Percentiles rank a stretch among this genome's conserved stretches.
Evolutionary conservation across 2,888 invertebrate species (phyloP).

Genomic region (Lithosia quadra): DNA sequence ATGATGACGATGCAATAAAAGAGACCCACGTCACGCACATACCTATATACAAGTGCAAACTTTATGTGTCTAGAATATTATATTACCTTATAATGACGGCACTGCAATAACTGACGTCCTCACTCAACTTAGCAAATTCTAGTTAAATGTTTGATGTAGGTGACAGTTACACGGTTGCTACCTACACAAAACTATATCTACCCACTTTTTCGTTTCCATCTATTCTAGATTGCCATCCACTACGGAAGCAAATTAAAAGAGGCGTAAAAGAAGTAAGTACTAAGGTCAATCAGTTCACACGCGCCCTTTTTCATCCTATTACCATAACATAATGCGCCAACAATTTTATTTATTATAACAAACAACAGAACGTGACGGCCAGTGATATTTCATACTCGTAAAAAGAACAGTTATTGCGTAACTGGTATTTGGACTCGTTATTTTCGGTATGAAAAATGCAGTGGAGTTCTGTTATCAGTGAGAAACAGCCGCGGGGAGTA

Average conservation of each 20-base stretch:
- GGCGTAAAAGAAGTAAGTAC: neutral
- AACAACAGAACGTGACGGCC: constrained; percentile 25
- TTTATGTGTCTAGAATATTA: too few relatives aligned
- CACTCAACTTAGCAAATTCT: too few relatives aligned
- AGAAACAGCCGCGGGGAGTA: constrained; percentile 44
- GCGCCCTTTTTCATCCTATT: constrained; percentile 4
- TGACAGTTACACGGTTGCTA: too few relatives aligned
- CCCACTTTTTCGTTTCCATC: too few relatives aligned
- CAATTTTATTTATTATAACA: constrained; percentile 25
- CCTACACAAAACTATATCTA: too few relatives aligned
- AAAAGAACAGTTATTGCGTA: constrained; percentile 27
- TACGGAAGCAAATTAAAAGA: neutral
- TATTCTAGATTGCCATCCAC: too few relatives aligned
- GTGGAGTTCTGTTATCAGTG: constrained; percentile 53
- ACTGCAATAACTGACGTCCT: too few relatives aligned
- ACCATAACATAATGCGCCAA: constrained; percentile 17
- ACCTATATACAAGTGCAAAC: too few relatives aligned
- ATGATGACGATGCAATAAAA: too few relatives aligned
- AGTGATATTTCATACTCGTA: constrained; percentile 24
- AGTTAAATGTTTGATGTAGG: too few relatives aligned
- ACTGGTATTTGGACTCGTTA: constrained; percentile 21
- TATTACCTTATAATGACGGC: too few relatives aligned
- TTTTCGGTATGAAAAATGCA: constrained; percentile 52
- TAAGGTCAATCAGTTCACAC: neutral
- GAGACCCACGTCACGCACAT: too few relatives aligned